Conservation (phyloP, 2,888 invertebrate species). For the Oscheius sp. region DNA sequence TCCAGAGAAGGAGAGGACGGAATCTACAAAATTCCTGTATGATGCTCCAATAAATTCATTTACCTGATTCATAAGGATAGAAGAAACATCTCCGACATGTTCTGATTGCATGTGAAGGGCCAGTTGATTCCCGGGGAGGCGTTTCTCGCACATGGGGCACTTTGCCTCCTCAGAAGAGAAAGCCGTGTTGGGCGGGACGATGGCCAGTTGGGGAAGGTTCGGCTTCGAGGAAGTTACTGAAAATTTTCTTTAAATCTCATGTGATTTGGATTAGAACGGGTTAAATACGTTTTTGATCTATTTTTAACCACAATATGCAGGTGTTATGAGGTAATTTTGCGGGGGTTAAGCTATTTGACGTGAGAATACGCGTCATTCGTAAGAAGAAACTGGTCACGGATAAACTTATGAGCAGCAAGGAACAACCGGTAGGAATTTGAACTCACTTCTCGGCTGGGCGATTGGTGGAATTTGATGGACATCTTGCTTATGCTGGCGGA, state of each 20-base stretch:
- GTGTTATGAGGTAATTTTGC: too few relatives aligned
- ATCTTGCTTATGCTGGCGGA: conserved; percentile 96
- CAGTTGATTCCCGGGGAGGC: conserved; percentile 43
- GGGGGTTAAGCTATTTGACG: too few relatives aligned
- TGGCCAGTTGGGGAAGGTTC: conserved; percentile 3
- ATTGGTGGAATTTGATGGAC: conserved; percentile 85
- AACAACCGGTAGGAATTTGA: too few relatives aligned
- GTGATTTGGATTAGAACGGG: too few relatives aligned
- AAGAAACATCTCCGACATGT: conserved; percentile 36
- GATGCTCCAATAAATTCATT: background rate
- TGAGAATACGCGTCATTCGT: too few relatives aligned
- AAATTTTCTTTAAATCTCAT: conserved; percentile 3
- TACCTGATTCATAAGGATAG: background rate
- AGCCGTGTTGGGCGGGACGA: conserved; percentile 36
- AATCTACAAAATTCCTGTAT: background rate
- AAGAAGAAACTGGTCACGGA: background rate
- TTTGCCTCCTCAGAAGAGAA: conserved; percentile 35
- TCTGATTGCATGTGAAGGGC: conserved; percentile 46
- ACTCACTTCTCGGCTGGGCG: conserved; percentile 24
- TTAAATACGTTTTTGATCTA: too few relatives aligned
- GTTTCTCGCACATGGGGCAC: conserved; percentile 49
- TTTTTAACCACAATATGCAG: too few relatives aligned
- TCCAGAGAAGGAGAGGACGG: conserved; percentile 24
- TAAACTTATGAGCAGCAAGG: background rate
- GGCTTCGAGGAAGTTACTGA: conserved; percentile 15